Percentiles rank a stretch among this genome's conserved stretches.
These are phyloP conservation scores for Rhincodon typus DNA, from an alignment of 2,797 vertebrate species.

Conservation along the genomic window DNA sequence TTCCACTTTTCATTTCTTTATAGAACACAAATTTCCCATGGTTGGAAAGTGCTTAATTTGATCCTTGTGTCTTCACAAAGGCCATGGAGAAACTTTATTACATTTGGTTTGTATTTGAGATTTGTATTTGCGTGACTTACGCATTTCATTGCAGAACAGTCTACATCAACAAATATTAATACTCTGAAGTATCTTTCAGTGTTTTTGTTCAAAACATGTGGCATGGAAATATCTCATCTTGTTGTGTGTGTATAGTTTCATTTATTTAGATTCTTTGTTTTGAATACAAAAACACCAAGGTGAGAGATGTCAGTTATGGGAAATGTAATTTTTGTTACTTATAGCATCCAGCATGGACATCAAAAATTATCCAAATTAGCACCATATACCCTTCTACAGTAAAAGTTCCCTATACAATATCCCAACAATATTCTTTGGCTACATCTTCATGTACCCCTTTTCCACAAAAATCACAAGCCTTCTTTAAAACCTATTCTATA, in stretches of 20 bases:
- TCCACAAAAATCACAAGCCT: not conserved
- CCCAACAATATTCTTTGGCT: not conserved
- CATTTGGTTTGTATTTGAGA: not conserved
- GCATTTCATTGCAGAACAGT: not conserved
- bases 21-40: not conserved
- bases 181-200: not conserved
- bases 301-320: not conserved
- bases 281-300: slow-evolving; percentile 1
- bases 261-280: slow-evolving; percentile 2
- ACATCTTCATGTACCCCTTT: not conserved
- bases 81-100: not conserved
- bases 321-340: not conserved
- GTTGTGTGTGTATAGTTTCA: not conserved
- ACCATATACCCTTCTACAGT: not conserved
- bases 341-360: not conserved
- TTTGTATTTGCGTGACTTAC: not conserved
- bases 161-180: not conserved
- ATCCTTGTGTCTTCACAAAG: not conserved
- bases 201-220: slow-evolving; percentile 18
- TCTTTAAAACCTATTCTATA: not conserved
- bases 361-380: not conserved
- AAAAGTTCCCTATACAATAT: not conserved
- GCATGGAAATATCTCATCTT: not conserved
- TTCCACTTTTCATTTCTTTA: not conserved
- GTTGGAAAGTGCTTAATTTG: not conserved